Percentiles rank a stretch among this genome's conserved stretches.
These are phyloP conservation scores for Enteromius argenteus DNA, from an alignment of 2,797 vertebrate species.

Conservation along the genomic window DNA sequence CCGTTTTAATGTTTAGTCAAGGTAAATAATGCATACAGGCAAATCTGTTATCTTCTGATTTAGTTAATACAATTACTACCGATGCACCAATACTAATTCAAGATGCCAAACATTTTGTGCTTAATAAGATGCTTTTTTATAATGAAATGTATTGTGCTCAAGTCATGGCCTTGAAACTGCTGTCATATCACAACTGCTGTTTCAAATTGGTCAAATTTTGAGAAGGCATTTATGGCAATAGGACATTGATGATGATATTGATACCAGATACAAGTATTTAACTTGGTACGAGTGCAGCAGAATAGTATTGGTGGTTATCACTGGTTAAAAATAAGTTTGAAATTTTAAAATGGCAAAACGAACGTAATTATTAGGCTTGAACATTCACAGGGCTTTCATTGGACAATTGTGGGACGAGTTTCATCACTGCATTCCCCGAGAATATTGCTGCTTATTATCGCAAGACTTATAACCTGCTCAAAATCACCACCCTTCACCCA, in stretches of 20 bases:
- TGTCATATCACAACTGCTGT: background rate
- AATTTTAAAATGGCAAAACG: background rate
- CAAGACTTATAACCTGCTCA: accelerated
- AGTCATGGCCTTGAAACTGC: background rate
- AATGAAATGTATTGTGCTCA: background rate
- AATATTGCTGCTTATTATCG: constrained; percentile 75
- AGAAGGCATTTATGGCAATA: background rate
- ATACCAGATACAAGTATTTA: background rate
- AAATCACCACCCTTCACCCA: constrained; percentile 43
- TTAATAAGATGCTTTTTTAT: background rate
- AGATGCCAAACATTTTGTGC: background rate
- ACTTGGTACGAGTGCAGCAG: background rate
- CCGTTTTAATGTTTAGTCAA: constrained; percentile 40
- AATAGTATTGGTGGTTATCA: background rate
- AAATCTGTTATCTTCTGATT: background rate
- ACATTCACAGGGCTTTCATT: constrained; percentile 49
- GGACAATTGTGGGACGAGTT: constrained; percentile 57
- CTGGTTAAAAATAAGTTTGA: background rate
- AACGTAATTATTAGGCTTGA: background rate
- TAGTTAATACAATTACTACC: background rate
- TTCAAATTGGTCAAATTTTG: background rate
- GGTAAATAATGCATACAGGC: constrained; percentile 47
- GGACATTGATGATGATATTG: background rate
- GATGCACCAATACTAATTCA: background rate
- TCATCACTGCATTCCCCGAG: constrained; percentile 73